phyloP scores from a whole-genome alignment of 2,888 invertebrate species.

The Dryomyza anilis region DNA sequence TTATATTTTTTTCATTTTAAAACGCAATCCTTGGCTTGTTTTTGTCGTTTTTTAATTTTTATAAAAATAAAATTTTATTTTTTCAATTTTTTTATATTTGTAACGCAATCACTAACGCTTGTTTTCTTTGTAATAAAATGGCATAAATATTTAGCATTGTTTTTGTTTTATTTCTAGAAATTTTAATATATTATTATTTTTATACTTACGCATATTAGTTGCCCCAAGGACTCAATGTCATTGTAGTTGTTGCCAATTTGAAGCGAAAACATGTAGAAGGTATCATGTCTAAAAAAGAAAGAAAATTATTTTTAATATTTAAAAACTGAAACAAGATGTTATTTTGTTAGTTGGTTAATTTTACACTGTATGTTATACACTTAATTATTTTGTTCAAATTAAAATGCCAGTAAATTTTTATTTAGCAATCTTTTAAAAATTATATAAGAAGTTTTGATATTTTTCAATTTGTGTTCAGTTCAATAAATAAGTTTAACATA shows the following conservation, averaged over 20 bases:
- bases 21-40: background rate
- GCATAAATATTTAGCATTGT: too few relatives aligned
- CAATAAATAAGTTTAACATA: too few relatives aligned
- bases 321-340: background rate
- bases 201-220: constrained; percentile 19
- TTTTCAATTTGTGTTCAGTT: too few relatives aligned
- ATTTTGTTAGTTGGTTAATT: background rate
- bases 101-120: background rate
- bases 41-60: background rate
- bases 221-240: background rate
- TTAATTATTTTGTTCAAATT: too few relatives aligned
- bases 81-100: background rate
- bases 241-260: background rate
- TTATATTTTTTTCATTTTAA: background rate
- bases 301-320: background rate
- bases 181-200: too few relatives aligned
- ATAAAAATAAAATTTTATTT: background rate
- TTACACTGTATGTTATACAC: background rate
- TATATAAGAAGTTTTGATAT: too few relatives aligned
- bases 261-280: background rate
- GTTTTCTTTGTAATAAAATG: too few relatives aligned
- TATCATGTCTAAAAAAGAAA: background rate
- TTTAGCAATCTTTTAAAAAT: too few relatives aligned
- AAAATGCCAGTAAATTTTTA: too few relatives aligned
- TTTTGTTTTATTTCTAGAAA: too few relatives aligned